These are phyloP conservation scores for Argentina silus DNA, from an alignment of 2,797 vertebrate species.

Conservation along the genomic window DNA sequence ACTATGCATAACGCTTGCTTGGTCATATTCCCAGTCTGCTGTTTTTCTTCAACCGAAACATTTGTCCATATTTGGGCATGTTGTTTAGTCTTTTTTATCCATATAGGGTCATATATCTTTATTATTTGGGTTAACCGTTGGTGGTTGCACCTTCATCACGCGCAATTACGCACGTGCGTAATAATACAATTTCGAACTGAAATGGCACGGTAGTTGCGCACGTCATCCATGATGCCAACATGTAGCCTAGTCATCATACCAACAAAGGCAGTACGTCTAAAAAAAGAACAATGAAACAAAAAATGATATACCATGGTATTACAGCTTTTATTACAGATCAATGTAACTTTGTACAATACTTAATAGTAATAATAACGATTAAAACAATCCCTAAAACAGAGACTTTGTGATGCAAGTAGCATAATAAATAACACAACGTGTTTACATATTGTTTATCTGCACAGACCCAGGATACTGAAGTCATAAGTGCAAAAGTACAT, in stretches of 20 bases:
- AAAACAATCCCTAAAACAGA: conserved; percentile 56
- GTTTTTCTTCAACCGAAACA: neutral
- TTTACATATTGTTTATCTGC: conserved; percentile 70
- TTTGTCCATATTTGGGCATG: neutral
- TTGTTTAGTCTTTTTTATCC: neutral
- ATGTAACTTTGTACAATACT: neutral
- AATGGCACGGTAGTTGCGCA: neutral
- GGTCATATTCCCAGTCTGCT: neutral
- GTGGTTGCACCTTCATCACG: neutral
- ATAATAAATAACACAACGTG: conserved; percentile 65
- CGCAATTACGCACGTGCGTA: neutral
- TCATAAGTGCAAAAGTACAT: conserved; percentile 72
- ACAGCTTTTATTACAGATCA: conserved; percentile 11
- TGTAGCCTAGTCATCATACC: neutral
- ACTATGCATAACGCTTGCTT: neutral
- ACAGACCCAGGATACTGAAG: conserved; percentile 66
- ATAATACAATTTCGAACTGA: neutral
- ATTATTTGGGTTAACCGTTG: neutral
- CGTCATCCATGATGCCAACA: no score
- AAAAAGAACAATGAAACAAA: neutral
- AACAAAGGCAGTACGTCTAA: neutral
- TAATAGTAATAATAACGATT: neutral
- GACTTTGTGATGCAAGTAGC: conserved; percentile 51
- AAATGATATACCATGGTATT: neutral
- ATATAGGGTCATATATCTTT: neutral